Evolutionary conservation across 92 coral and sea anemone species (phyloP), one percentile per base, ranked within the genome.

Genomic region (Heliopora coerulea): DNA sequence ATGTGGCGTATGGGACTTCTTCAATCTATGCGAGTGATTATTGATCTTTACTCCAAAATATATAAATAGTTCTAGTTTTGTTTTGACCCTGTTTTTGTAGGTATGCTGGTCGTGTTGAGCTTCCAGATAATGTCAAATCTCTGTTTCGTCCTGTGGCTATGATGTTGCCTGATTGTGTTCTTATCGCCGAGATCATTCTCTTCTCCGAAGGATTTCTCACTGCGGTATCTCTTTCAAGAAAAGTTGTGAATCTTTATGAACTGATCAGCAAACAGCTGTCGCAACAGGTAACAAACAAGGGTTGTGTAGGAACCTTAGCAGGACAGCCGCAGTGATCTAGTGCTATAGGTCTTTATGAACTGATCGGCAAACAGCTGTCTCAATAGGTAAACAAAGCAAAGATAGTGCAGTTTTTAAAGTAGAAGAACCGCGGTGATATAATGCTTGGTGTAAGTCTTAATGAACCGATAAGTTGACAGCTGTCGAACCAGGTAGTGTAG

Each of bases 141-240:
- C 62, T 93, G 73, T 93, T 86, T 79, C 96, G 98, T 60, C 98
- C 98, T 2, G 91, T 93, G 61, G 96, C 98, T 28, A 93, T 93
- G 98, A 93, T 93, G 98, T 91, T 93, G 2, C 98, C 98, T 27
- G 98, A 93, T 68, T 88, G 78, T 32, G 85, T 92, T 1, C 78
- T 88, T 28, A 93, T 93, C 31, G 96, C 98, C 14, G 95, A 93
- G 80, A 93, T 90, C 73, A 93, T 88, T 66, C 80, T 93, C 83
- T 87, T 93, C 76, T 93, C 98, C 5, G 91, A 93, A 61, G 98
- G 98, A 59, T 93, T 93, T 74, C 87, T 81, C 3, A 80, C 95
- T 0, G 98, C 98, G 28, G 96, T 92, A 31, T 59, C 79, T 82
- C 73, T 93, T 57, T 90, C 98, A 39, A 87, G 91, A 50, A 93